Base-by-base conservation (phyloP, 2,113 vertebrate genomes). In the Garra rufa region DNA sequence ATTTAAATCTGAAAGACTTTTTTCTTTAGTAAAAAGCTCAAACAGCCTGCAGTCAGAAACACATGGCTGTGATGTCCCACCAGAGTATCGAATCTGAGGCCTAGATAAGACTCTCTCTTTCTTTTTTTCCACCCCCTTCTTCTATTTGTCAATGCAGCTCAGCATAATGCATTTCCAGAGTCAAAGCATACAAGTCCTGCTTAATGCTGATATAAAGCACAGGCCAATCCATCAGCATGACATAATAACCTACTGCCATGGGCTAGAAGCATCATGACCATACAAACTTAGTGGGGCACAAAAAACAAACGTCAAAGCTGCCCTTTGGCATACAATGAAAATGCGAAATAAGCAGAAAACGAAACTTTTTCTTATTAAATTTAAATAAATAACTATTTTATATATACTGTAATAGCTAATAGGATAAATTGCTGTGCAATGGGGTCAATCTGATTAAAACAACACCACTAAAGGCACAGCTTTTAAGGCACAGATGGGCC, bases 1-100 rank as follows among this genome's bases (percentile, higher is more conserved):
- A 90, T 91, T 92, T 86, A 75, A 89, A 90, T 83, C 57, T 78
- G 76, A 4, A 75, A 86, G n/a, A 57, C 14, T 81, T 86, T 76
- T 73, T 76, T 78, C 43, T 88, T 89, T 75, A 84, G 55, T 48
- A 83, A 81, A 87, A 77, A 89, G 82, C 70, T 83, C 77, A 38
- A 24, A 70, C 82, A 85, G 85, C 84, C 77, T 2, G 3, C 8
- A 88, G 75, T 86, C 67, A 80, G 30, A 75, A 83, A 79, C 48
- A 57, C 65, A 67, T 63, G 55, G 69, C 83, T 77, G 57, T 69
- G 65, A 69, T 78, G 69, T 82, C 44, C 74, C 34, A 70, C 38
- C 41, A 21, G 63, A 41, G 41, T 73, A 90, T 85, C 83, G 79
- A 71, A 71, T 91, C 83, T 90, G 82, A 90, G 88, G 87, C 87